Base-by-base conservation (phyloP, 2,113 vertebrate genomes). In the Aspiorhynchus laticeps region DNA sequence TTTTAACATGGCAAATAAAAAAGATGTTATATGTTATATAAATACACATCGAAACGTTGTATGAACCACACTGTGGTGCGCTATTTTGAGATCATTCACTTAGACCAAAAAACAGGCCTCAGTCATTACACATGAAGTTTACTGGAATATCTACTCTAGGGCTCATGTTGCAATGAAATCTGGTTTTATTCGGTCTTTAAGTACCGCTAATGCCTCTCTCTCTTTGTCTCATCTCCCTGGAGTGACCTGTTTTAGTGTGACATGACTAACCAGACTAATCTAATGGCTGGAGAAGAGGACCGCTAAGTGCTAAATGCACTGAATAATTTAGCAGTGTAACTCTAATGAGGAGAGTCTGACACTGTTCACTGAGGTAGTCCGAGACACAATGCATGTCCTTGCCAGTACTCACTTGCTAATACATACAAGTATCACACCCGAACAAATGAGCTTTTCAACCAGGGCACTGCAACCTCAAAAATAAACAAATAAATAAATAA, bases 261-360 rank as follows among this genome's bases (percentile, higher is more conserved):
- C 85, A 86, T 90, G 89, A 90, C 89, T 87, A 90, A 90, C 88
- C 87, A 84, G 83, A 86, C 89, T 88, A 88, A 90, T 90, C 88
- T 87, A 86, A 87, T 88, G 89, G 89, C 79, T 85, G 83, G 79
- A 90, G 87, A 85, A 77, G 73, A 36, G 79, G 85, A 94, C 95
- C 95, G 95, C 95, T 95, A 95, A 95, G 95, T 96, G 96, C 95
- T 97, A 97, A 98, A 97, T 93, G 94, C 95, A 94, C 94, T 94
- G 86, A 97, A 97, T 96, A 96, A 97, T 96, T 97, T 95, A 97
- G 95, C 94, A 95, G 96, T 94, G 94, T 95, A 94, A 95, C 94
- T 92, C 94, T 95, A 95, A 96, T 95, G 95, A 97, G 96, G 94
- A 94, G 94, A 96, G 94, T 91, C 91, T 92, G 93, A 93, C 94